Evolutionary conservation across 92 coral and sea anemone genomes (phyloP).

Genomic region (Actinostola sp.): DNA sequence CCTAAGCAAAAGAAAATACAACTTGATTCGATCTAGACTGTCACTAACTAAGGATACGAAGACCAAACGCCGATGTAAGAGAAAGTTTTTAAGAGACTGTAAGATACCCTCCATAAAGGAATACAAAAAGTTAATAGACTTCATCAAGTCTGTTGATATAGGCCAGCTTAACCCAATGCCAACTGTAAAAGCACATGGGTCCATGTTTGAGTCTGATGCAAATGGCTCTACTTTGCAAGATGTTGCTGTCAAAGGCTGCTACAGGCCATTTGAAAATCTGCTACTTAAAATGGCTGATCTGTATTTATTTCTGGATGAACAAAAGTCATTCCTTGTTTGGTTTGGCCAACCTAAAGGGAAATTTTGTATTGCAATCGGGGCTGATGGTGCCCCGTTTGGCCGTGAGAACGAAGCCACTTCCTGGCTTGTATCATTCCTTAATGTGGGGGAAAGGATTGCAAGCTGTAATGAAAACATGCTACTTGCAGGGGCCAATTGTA

Average conservation of each 20-base stretch:
- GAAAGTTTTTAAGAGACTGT: constrained; percentile 27
- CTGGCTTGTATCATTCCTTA: constrained; percentile 41
- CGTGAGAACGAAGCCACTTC: constrained; percentile 45
- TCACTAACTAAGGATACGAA: constrained; percentile 20
- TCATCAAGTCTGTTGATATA: constrained; percentile 28
- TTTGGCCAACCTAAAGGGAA: constrained; percentile 32
- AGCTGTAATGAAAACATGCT: constrained; percentile 37
- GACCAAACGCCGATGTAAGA: constrained; percentile 23
- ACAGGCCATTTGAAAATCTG: constrained; percentile 39
- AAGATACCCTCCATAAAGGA: constrained; percentile 35
- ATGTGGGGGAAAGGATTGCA: constrained; percentile 38
- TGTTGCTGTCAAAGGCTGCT: constrained; percentile 41
- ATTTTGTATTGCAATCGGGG: constrained; percentile 35
- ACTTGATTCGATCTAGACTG: constrained; percentile 33
- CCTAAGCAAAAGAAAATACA: constrained; percentile 47
- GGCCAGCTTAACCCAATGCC: constrained; percentile 41
- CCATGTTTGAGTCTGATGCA: constrained; percentile 5
- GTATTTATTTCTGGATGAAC: constrained; percentile 34
- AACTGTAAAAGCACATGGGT: constrained; percentile 10
- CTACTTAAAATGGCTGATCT: constrained; percentile 37
- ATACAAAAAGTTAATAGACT: constrained; percentile 33
- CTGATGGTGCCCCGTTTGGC: constrained; percentile 56
- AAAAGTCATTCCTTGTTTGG: constrained; percentile 40
- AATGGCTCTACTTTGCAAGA: background rate
- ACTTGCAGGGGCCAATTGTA: constrained; percentile 51